phyloP scores from a whole-genome alignment of 2,797 vertebrate genomes.

The Pseudochirops cupreus region DNA sequence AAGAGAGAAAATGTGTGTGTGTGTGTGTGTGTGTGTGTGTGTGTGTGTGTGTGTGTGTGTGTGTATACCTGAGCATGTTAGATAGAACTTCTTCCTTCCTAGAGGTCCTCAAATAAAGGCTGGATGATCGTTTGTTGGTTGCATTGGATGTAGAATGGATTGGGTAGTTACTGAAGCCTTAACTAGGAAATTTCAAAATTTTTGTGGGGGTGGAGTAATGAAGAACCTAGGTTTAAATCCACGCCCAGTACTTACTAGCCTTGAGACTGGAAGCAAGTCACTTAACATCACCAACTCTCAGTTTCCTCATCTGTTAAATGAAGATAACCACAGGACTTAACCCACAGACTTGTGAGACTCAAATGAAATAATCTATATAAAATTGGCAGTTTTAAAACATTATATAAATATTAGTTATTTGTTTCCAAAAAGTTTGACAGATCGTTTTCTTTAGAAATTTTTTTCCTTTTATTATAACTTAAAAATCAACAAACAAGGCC shows the following conservation, averaged over 20 bases:
- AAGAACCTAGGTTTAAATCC: not conserved
- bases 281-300: not conserved
- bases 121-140: not conserved
- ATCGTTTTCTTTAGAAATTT: not conserved
- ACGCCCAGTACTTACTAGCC: not conserved
- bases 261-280: not conserved
- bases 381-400: not conserved
- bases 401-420: not conserved
- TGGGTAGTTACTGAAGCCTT: not conserved
- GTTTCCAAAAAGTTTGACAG: not conserved
- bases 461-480: not conserved
- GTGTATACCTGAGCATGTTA: not conserved
- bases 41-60: not conserved
- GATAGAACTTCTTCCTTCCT: not conserved
- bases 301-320: not conserved
- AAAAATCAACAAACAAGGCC: not conserved
- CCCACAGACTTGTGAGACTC: not conserved
- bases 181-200: not conserved
- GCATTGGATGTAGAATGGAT: not conserved
- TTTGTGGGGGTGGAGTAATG: not conserved
- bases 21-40: too few species aligned
- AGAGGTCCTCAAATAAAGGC: not conserved
- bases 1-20: not conserved
- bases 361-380: not conserved
- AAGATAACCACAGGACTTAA: not conserved